phyloP scores from a whole-genome alignment of 1,140 invertebrate genomes.

The Calycopis cecrops region DNA sequence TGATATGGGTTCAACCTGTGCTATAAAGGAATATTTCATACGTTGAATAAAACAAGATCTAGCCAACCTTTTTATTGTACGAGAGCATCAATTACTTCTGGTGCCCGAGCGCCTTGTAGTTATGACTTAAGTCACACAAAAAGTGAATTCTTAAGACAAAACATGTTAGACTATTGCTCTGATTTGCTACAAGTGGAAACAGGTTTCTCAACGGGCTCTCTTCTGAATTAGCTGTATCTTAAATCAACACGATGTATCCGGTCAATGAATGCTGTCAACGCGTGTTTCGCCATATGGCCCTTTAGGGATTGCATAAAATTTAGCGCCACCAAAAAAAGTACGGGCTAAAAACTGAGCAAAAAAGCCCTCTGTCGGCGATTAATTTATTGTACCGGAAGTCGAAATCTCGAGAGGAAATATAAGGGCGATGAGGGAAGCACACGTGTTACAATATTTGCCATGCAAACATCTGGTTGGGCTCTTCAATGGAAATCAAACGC shows the following conservation, averaged over 20 bases:
- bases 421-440: conserved; percentile 57
- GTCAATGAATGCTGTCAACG: conserved; percentile 40
- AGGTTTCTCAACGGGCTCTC: conserved; percentile 29
- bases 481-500: conserved; percentile 41
- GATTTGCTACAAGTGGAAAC: conserved; percentile 52
- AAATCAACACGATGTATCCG: conserved; percentile 48
- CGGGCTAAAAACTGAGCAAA: conserved; percentile 43
- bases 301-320: conserved; percentile 29
- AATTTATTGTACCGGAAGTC: conserved; percentile 69
- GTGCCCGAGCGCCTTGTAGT: conserved; percentile 55
- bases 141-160: conserved; percentile 61
- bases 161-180: conserved; percentile 38
- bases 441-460: conserved; percentile 74
- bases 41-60: conserved; percentile 45
- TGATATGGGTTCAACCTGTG: not conserved
- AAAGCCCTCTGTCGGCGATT: conserved; percentile 52
- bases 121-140: conserved; percentile 56
- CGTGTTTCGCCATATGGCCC: conserved; percentile 44
- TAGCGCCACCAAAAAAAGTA: conserved; percentile 49
- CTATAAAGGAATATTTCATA: conserved; percentile 7
- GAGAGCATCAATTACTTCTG: conserved; percentile 58
- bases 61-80: conserved; percentile 37
- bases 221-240: conserved; percentile 20
- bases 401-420: conserved; percentile 72
- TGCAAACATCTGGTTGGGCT: conserved; percentile 62